Evolutionary conservation across 2,113 vertebrate genomes (phyloP), one percentile per base, ranked within the genome.

Genomic region (Equus quagga): DNA sequence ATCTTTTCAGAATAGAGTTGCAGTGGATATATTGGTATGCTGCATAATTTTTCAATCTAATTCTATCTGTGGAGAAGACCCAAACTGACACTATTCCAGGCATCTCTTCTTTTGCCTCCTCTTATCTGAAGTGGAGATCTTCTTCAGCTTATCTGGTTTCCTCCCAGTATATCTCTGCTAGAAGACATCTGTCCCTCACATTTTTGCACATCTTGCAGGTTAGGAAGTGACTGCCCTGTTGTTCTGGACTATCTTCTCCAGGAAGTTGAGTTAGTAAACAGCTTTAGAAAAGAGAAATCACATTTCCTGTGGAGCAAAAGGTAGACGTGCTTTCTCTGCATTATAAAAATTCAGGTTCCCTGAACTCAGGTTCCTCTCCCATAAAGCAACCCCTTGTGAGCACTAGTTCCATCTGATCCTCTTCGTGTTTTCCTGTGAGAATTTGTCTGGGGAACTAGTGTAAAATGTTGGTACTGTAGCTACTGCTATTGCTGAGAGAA

Each of bases 291-390:
- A 4, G 6, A 84, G 56, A 88, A 12, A 12, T 49, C 0, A 1
- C 3, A 3, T 89, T 26, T 91, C 41, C 17, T 54, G 10, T n/a
- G 60, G 21, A 87, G 17, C 10, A 41, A 19, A 24, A 21, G n/a
- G 0, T 3, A 56, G 24, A 23, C 2, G 5, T 14, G 23, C 14
- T 78, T 46, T 6, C 11, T 60, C 15, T 5, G 5, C 5, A 8
- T 28, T 21, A 41, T 31, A 70, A 21, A 56, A 76, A n/a, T 36
- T 31, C 10, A 49, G 14, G 0, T 76, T 91, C 44, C 23, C 26
- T 23, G 56, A 15, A 14, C 89, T 82, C 26, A 58, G 21, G 21
- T 8, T 62, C 15, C 28, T 84, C 10, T 58, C 11, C 24, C 21
- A 2, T 14, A 84, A 51, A 5, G 0, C 46, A 80, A 13, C 21